Conservation (phyloP, 2,113 vertebrate genomes). For the Dermatemys mawii region DNA sequence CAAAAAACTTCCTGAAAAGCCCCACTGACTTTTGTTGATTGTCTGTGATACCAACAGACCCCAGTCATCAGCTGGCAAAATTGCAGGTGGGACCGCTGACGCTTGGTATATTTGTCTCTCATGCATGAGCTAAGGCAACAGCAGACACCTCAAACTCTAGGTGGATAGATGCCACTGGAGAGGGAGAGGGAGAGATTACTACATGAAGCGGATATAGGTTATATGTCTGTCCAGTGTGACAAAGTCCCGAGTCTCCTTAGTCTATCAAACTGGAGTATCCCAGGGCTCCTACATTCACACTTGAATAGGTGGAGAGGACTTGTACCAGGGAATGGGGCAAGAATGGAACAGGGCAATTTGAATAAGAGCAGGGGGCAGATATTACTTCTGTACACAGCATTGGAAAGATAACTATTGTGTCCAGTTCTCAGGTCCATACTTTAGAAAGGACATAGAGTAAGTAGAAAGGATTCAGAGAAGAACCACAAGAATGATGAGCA, state of each 20-base stretch:
- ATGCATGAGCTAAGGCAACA: too few species aligned
- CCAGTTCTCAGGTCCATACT: not conserved
- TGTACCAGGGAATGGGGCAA: not conserved
- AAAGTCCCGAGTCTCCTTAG: not conserved
- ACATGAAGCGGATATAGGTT: too few species aligned
- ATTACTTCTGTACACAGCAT: not conserved
- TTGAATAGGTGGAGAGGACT: not conserved
- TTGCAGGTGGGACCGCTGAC: too few species aligned
- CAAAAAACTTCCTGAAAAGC: fast-evolving
- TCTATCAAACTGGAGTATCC: fast-evolving
- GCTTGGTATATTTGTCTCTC: too few species aligned
- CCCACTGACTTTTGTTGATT: not conserved
- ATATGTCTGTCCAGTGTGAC: fast-evolving
- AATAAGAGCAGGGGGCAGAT: not conserved
- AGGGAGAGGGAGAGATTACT: too few species aligned
- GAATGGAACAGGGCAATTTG: not conserved
- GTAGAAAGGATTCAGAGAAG: not conserved
- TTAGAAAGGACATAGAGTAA: not conserved
- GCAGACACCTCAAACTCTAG: too few species aligned
- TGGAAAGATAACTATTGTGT: fast-evolving
- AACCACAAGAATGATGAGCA: not conserved
- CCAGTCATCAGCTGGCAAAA: too few species aligned
- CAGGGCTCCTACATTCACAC: not conserved
- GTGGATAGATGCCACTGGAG: too few species aligned
- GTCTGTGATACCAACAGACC: not conserved